These are phyloP conservation scores for Cheirogaleus major DNA, from an alignment of 2,797 vertebrate genomes.

Conservation along the genomic window DNA sequence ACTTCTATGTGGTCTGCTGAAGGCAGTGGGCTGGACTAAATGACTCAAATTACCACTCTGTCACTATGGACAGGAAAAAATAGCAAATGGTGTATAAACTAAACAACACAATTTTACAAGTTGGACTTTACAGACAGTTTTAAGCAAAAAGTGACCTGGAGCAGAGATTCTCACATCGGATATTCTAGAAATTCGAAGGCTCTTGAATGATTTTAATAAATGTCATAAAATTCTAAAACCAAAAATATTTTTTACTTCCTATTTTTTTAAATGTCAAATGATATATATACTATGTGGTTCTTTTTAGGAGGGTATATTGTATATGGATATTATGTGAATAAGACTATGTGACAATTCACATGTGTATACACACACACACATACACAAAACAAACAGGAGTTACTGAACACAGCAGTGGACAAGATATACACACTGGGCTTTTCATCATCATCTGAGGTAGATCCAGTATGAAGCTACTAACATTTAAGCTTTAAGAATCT, in stretches of 20 bases:
- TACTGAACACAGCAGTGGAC: neutral
- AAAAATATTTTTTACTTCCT: neutral
- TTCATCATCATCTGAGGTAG: neutral
- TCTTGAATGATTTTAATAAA: neutral
- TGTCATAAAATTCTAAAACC: constrained; percentile 22
- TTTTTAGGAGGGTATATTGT: neutral
- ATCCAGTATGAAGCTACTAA: neutral
- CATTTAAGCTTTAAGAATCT: neutral
- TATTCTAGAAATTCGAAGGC: neutral
- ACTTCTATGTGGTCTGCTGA: neutral
- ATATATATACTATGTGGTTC: neutral
- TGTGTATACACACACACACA: neutral
- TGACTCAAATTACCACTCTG: neutral
- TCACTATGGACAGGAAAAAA: neutral
- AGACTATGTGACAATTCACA: neutral
- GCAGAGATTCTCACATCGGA: neutral
- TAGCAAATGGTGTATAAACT: neutral
- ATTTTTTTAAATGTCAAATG: neutral
- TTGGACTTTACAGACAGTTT: neutral
- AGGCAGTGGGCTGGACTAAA: neutral
- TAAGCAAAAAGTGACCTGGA: neutral
- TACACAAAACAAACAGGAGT: neutral
- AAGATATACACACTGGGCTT: neutral
- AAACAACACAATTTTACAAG: neutral
- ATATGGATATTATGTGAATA: neutral